A percentile compares a stretch with the other conserved stretches of the same genome.
Conservation (phyloP, 2,113 vertebrate species). For the Corvus cornix region DNA sequence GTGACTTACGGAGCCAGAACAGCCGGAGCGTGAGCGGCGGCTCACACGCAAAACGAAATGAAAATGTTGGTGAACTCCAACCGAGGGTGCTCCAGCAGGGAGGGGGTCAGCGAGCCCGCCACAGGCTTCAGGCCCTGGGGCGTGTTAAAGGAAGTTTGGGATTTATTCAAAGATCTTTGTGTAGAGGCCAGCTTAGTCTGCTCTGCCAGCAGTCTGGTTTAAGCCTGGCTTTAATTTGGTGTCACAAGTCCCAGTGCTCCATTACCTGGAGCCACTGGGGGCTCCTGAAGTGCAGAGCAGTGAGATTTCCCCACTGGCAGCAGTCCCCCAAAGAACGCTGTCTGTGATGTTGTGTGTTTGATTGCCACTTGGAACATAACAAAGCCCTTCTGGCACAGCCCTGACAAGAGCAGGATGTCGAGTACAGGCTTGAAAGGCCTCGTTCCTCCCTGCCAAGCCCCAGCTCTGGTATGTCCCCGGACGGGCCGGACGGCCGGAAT, state of each 20-base stretch:
- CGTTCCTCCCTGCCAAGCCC: background rate
- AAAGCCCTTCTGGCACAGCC: background rate
- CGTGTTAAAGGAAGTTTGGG: background rate
- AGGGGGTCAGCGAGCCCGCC: background rate
- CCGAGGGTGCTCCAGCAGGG: background rate
- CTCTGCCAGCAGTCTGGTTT: background rate
- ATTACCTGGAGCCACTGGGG: rapidly evolving
- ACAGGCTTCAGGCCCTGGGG: background rate
- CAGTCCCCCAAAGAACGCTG: rapidly evolving
- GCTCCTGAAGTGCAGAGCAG: rapidly evolving
- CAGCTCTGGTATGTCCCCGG: background rate
- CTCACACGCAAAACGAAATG: background rate
- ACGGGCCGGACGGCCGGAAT: background rate
- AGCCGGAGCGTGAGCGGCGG: background rate
- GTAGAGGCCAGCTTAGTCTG: background rate
- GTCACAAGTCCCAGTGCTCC: background rate
- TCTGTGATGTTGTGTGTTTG: background rate
- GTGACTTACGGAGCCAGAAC: background rate
- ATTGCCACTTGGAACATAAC: background rate
- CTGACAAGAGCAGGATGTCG: background rate
- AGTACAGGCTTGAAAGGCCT: background rate
- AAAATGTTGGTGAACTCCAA: background rate
- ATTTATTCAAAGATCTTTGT: background rate
- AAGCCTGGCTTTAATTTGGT: background rate
- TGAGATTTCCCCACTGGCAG: background rate